phyloP scores from a whole-genome alignment of 37 sponge, comb jelly and placozoan species.

The Oscarella lobularis region DNA sequence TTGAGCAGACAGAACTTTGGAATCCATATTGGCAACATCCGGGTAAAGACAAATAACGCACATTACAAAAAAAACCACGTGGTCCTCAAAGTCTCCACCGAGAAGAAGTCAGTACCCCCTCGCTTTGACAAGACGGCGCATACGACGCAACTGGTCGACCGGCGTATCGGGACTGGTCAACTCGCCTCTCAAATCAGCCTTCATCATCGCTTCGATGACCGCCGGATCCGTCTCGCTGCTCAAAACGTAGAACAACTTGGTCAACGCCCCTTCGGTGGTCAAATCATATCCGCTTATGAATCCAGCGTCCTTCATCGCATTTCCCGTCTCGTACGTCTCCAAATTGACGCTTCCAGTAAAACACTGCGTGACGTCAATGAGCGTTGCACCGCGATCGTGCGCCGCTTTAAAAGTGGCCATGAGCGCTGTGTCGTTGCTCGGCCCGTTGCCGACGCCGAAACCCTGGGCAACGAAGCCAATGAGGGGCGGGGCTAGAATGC shows the following conservation, averaged over 20 bases:
- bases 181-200: constrained; percentile 53
- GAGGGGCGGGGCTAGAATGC: constrained; percentile 88
- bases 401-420: constrained; percentile 51
- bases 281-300: constrained; percentile 88
- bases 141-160: too few relatives aligned
- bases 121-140: too few relatives aligned
- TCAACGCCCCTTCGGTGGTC: constrained; percentile 95
- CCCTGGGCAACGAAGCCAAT: constrained; percentile 78
- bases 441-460: constrained; percentile 88
- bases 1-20: too few relatives aligned
- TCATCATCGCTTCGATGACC: constrained; percentile 28
- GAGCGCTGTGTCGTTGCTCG: constrained; percentile 30
- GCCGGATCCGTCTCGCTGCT: constrained; percentile 28
- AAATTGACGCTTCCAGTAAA: constrained; percentile 49
- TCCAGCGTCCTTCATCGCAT: constrained; percentile 54
- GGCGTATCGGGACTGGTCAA: too few relatives aligned
- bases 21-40: too few relatives aligned
- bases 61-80: too few relatives aligned
- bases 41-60: too few relatives aligned
- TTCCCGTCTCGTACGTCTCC: constrained; percentile 62
- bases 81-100: too few relatives aligned
- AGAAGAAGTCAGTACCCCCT: too few relatives aligned
- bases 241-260: constrained; percentile 81
- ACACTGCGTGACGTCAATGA: constrained; percentile 93
- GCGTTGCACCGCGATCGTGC: constrained; percentile 53